Conservation (phyloP, 2,888 invertebrate genomes). For the Odontocerum albicorne region DNA sequence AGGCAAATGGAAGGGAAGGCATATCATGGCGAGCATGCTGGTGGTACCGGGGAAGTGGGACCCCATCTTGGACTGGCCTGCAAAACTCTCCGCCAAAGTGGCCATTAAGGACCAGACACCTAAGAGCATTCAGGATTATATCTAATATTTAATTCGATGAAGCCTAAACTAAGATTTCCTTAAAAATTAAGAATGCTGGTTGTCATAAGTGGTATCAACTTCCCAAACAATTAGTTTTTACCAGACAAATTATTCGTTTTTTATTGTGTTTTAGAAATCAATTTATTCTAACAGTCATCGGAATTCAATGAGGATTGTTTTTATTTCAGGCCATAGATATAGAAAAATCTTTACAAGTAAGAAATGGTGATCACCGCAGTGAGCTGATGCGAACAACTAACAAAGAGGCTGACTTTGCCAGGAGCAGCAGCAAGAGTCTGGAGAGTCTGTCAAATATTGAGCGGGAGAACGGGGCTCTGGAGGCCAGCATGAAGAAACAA, state of each 20-base stretch:
- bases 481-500: constrained; percentile 52
- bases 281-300: too few species aligned
- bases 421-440: constrained; percentile 37
- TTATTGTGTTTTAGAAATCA: too few species aligned
- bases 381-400: background rate
- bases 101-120: constrained; percentile 65
- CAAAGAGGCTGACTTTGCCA: constrained; percentile 40
- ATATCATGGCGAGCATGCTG: constrained; percentile 69
- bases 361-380: constrained; percentile 45
- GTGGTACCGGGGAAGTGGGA: constrained; percentile 73
- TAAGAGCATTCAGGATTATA: constrained; percentile 38
- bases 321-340: constrained; percentile 61
- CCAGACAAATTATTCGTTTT: too few species aligned
- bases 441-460: constrained; percentile 12
- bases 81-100: constrained; percentile 65
- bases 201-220: too few species aligned
- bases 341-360: constrained; percentile 62
- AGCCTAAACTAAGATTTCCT: too few species aligned
- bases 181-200: too few species aligned
- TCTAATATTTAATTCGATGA: background rate
- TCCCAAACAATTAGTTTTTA: too few species aligned
- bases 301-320: too few species aligned
- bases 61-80: constrained; percentile 72
- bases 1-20: constrained; percentile 75
- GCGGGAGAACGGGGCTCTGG: constrained; percentile 42